phyloP scores from a whole-genome alignment of 2,797 vertebrate species.

The Poeciliopsis paucimaculata region DNA sequence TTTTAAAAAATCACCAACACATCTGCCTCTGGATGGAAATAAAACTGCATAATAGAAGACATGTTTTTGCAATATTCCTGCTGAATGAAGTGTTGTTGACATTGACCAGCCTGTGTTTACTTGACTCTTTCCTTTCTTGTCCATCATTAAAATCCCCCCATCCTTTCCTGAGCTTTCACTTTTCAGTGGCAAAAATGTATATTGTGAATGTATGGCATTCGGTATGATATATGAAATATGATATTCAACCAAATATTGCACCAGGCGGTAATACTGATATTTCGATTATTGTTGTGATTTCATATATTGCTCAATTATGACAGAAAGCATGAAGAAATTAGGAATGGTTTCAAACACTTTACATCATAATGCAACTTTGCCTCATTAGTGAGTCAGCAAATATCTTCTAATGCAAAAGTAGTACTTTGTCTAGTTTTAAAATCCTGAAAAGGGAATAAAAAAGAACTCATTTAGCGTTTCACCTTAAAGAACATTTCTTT shows the following conservation, averaged over 20 bases:
- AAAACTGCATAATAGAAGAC: neutral
- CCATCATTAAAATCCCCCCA: neutral
- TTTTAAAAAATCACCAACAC: neutral
- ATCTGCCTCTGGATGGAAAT: neutral
- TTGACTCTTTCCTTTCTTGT: neutral
- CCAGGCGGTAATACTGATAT: neutral
- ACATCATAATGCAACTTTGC: neutral
- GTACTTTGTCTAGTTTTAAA: neutral
- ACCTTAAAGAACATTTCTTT: neutral
- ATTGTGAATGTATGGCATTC: neutral
- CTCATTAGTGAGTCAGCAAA: neutral
- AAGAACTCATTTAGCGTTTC: neutral
- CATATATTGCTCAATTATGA: neutral
- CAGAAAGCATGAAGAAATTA: neutral
- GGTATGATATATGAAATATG: neutral
- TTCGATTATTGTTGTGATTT: neutral
- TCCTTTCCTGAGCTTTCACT: neutral
- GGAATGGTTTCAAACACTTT: neutral
- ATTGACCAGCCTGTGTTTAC: neutral
- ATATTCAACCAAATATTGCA: neutral
- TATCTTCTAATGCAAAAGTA: neutral
- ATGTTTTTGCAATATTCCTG: neutral
- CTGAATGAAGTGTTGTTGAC: neutral
- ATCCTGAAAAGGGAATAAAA: neutral
- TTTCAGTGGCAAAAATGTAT: neutral